Conservation (phyloP, 2,113 vertebrate genomes). For the Alectura lathami region DNA sequence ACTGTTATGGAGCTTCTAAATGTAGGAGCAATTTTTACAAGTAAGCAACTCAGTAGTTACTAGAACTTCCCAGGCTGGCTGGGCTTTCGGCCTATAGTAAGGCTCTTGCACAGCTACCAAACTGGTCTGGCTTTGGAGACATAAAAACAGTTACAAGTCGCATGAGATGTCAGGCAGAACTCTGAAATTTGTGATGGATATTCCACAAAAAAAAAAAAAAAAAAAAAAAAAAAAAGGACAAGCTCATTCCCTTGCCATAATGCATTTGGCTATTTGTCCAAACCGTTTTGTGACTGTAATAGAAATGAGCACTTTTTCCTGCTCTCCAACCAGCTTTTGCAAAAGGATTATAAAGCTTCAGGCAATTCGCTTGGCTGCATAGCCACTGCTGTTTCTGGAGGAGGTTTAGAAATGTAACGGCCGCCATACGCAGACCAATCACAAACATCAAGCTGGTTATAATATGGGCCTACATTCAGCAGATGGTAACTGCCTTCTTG, state of each 20-base stretch:
- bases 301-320: not conserved
- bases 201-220: not conserved
- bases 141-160: not conserved
- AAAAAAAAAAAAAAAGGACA: not conserved
- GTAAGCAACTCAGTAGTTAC: not conserved
- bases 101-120: not conserved
- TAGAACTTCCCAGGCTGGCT: not conserved
- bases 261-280: not conserved
- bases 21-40: not conserved
- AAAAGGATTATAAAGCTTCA: not conserved
- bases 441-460: not conserved
- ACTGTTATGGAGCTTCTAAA: not conserved
- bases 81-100: not conserved
- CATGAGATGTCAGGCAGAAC: not conserved
- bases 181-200: not conserved
- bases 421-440: not conserved
- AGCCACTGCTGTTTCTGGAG: not conserved
- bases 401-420: not conserved
- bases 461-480: not conserved
- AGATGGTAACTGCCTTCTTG: not conserved
- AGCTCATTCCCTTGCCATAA: not conserved
- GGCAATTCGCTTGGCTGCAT: not conserved
- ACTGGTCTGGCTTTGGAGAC: not conserved
- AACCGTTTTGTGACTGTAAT: not conserved
- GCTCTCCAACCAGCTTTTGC: not conserved